These are phyloP conservation scores for Pempheris klunzingeri DNA, from an alignment of 2,797 vertebrate genomes.

Conservation along the genomic window DNA sequence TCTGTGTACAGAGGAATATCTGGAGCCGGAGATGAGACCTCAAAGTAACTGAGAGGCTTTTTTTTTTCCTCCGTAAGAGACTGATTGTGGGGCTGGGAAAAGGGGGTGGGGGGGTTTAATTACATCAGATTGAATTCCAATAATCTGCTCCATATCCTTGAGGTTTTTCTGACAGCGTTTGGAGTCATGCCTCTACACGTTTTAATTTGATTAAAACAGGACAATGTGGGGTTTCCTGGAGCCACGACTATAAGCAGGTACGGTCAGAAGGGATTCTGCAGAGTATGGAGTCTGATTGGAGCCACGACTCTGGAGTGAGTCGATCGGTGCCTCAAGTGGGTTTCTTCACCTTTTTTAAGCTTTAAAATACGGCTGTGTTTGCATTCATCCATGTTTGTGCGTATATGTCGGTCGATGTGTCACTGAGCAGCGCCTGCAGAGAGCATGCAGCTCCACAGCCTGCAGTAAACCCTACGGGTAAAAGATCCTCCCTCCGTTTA, in stretches of 20 bases:
- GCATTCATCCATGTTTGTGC: slow-evolving; percentile 34
- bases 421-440: slow-evolving; percentile 45
- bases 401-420: slow-evolving; percentile 35
- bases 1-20: slow-evolving; percentile 49
- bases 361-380: no score
- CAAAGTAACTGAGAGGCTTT: slow-evolving; percentile 19
- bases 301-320: slow-evolving; percentile 49
- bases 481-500: slow-evolving; percentile 63
- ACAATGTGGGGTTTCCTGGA: slow-evolving; percentile 55
- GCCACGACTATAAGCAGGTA: slow-evolving; percentile 53
- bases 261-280: slow-evolving; percentile 38
- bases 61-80: slow-evolving; percentile 12
- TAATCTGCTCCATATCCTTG: slow-evolving; percentile 73
- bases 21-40: slow-evolving; percentile 58
- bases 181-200: slow-evolving; percentile 61
- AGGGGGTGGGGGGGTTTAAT: slow-evolving; percentile 64
- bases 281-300: slow-evolving; percentile 55
- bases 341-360: no score
- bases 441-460: slow-evolving; percentile 53
- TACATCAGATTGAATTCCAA: slow-evolving; percentile 75
- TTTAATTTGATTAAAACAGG: slow-evolving; percentile 76
- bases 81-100: slow-evolving; percentile 31
- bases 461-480: slow-evolving; percentile 57
- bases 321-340: slow-evolving; percentile 20
- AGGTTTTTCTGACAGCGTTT: slow-evolving; percentile 58